A percentile compares a stretch with the other conserved stretches of the same genome.
Conservation (phyloP, 2,113 vertebrate species). For the Catharus bicknelli region DNA sequence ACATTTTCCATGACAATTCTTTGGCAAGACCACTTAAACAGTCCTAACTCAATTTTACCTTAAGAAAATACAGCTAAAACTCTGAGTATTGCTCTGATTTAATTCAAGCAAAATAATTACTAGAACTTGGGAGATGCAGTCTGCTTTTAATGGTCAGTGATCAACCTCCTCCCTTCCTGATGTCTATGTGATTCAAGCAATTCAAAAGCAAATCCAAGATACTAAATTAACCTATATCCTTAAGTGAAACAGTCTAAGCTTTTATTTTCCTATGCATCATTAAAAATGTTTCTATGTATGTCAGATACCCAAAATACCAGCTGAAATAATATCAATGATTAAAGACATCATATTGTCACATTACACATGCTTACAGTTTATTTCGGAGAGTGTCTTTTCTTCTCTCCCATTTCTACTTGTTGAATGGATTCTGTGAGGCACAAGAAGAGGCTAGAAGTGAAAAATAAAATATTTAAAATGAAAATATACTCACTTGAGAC, state of each 20-base stretch:
- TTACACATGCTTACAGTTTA: constrained; percentile 87
- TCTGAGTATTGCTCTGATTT: not conserved
- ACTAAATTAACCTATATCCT: not conserved
- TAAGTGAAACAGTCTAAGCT: not conserved
- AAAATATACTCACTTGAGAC: not conserved
- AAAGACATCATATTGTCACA: not conserved
- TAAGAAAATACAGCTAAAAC: not conserved
- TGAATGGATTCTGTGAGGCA: constrained; percentile 95
- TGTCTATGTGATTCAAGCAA: not conserved
- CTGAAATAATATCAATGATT: not conserved
- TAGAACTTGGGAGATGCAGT: not conserved
- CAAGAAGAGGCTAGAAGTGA: constrained; percentile 86
- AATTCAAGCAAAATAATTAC: not conserved
- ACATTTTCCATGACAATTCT: not conserved
- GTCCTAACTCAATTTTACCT: not conserved
- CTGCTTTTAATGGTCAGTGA: not conserved
- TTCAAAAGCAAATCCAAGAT: not conserved
- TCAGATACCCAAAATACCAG: not conserved
- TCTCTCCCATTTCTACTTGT: constrained; percentile 93
- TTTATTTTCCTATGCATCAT: not conserved
- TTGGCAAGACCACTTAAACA: not conserved
- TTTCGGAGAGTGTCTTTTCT: constrained; percentile 96
- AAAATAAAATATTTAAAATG: constrained; percentile 31
- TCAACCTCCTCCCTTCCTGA: not conserved
- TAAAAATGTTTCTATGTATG: not conserved